Percentiles rank a stretch among this genome's conserved stretches.
Conservation (phyloP, 2,113 vertebrate genomes). For the Chiloscyllium plagiosum region DNA sequence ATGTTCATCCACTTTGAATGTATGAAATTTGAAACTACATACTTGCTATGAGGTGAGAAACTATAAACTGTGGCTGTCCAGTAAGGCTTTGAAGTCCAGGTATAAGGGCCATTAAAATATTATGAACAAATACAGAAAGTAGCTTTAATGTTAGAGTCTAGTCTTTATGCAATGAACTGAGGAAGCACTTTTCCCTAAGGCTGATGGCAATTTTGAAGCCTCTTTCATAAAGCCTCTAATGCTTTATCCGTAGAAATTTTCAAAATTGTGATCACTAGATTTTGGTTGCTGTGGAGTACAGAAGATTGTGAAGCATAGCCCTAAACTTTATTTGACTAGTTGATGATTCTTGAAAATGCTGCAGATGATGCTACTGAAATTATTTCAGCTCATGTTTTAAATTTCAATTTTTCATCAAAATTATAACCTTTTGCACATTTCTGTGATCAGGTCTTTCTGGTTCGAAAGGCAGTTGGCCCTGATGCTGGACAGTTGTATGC, state of each 20-base stretch:
- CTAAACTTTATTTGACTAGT: neutral
- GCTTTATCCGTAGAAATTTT: neutral
- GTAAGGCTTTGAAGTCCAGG: too few species aligned
- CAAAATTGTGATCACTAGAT: neutral
- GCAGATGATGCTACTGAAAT: neutral
- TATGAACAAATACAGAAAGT: too few species aligned
- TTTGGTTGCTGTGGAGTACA: neutral
- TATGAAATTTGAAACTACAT: too few species aligned
- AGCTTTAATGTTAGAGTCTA: neutral
- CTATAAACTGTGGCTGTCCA: too few species aligned
- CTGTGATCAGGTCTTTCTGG: slow-evolving; percentile 78
- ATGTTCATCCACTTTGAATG: too few species aligned
- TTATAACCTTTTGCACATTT: neutral
- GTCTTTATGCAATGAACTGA: neutral
- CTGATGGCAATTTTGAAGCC: neutral
- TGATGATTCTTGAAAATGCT: neutral
- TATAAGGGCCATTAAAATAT: too few species aligned
- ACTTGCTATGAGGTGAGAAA: too few species aligned
- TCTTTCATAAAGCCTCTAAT: neutral
- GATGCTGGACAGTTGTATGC: slow-evolving; percentile 94
- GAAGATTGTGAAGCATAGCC: neutral
- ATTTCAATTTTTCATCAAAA: neutral
- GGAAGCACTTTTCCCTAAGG: neutral
- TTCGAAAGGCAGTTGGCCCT: slow-evolving; percentile 84
- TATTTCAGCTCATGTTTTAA: neutral